These are phyloP conservation scores for Epizoanthus ramosus DNA, from an alignment of 92 coral and sea anemone genomes.

Conservation along the genomic window DNA sequence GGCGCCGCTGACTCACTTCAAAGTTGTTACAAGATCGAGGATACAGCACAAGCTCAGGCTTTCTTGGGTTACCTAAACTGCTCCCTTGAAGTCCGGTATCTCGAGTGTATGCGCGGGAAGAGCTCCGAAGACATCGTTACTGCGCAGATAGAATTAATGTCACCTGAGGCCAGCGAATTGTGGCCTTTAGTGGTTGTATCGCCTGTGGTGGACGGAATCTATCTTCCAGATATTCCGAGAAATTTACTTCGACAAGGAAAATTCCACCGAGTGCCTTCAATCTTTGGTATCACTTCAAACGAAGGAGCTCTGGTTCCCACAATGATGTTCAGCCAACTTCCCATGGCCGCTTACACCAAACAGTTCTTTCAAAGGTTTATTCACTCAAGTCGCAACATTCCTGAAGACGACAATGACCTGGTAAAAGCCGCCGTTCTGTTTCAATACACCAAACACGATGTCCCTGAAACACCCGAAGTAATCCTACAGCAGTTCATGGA, in stretches of 20 bases:
- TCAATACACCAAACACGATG: slow-evolving; percentile 61
- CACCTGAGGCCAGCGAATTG: slow-evolving; percentile 16
- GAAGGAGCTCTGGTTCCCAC: slow-evolving; percentile 28
- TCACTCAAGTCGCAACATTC: slow-evolving; percentile 9
- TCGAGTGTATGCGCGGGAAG: slow-evolving; percentile 19
- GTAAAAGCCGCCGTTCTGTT: slow-evolving; percentile 58
- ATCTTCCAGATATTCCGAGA: slow-evolving; percentile 38
- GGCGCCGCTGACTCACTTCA: slow-evolving; percentile 30
- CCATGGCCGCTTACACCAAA: slow-evolving; percentile 3
- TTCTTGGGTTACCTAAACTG: slow-evolving; percentile 10
- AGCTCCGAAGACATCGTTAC: slow-evolving; percentile 17
- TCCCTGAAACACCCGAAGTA: slow-evolving; percentile 39
- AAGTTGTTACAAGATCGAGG: background rate
- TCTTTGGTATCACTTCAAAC: slow-evolving; percentile 42
- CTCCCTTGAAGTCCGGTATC: background rate
- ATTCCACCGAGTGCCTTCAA: slow-evolving; percentile 44
- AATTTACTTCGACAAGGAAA: slow-evolving; percentile 41
- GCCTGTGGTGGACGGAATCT: slow-evolving; percentile 48
- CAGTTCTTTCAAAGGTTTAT: slow-evolving; percentile 22
- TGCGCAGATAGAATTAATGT: background rate
- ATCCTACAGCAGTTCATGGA: slow-evolving; percentile 38
- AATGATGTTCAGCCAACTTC: background rate
- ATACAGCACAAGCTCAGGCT: background rate
- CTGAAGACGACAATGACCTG: slow-evolving; percentile 40
- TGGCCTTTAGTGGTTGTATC: background rate